These are phyloP conservation scores for Aphelenchoides besseyi DNA, from an alignment of 1,140 invertebrate species.

Conservation along the genomic window DNA sequence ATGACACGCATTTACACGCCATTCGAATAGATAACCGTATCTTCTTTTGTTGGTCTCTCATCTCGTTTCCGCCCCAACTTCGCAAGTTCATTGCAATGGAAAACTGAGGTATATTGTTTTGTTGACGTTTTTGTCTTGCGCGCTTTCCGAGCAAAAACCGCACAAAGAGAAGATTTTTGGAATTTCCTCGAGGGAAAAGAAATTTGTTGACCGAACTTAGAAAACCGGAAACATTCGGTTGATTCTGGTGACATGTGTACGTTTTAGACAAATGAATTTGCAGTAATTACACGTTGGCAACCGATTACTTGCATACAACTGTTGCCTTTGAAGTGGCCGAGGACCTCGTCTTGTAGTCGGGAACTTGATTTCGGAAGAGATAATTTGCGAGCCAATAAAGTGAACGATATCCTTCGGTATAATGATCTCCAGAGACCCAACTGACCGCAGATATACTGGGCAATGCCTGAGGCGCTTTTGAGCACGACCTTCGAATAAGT, in stretches of 20 bases:
- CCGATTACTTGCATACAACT: too few species aligned
- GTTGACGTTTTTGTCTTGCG: neutral
- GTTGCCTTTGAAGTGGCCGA: too few species aligned
- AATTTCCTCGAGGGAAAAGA: neutral
- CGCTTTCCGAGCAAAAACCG: neutral
- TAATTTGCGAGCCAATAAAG: neutral
- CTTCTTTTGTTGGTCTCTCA: slow-evolving; percentile 2
- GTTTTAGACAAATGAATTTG: too few species aligned
- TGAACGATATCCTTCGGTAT: neutral
- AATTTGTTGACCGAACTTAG: neutral
- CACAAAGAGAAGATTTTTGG: neutral
- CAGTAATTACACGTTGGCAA: too few species aligned
- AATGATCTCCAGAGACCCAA: neutral
- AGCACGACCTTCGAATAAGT: slow-evolving; percentile 3
- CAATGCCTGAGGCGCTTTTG: neutral
- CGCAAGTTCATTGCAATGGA: too few species aligned
- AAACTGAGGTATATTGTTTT: too few species aligned
- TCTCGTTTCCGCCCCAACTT: too few species aligned
- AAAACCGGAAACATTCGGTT: neutral
- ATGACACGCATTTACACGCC: neutral
- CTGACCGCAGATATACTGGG: neutral
- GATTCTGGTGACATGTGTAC: too few species aligned
- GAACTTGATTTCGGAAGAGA: too few species aligned
- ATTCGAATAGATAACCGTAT: too few species aligned
- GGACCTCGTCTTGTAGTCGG: too few species aligned